Evolutionary conservation across 2,113 vertebrate genomes (phyloP).

Genomic region (Ammodramus savannarum): DNA sequence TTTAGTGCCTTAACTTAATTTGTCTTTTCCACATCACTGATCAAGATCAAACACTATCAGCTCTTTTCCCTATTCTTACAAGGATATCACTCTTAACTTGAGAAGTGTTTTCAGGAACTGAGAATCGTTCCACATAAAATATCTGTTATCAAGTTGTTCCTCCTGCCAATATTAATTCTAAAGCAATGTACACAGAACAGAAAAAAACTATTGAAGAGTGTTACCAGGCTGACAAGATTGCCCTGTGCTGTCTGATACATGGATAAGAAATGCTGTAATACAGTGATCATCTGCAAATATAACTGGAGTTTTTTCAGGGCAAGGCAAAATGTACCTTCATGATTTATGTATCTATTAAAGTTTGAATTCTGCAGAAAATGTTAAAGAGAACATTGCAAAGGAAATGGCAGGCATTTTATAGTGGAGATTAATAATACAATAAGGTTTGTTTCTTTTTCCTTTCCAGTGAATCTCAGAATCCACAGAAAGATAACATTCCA

Average conservation of each 20-base stretch:
- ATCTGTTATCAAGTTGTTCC: not conserved
- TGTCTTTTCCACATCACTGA: not conserved
- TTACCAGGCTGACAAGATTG: not conserved
- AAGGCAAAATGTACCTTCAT: not conserved
- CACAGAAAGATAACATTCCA: not conserved
- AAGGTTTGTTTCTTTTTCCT: not conserved
- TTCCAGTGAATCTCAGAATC: not conserved
- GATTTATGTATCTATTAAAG: not conserved
- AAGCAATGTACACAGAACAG: not conserved
- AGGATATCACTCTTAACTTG: not conserved
- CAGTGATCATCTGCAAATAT: not conserved
- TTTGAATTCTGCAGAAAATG: not conserved
- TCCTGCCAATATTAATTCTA: not conserved
- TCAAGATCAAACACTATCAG: not conserved
- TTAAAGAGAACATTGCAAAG: not conserved
- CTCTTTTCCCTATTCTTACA: not conserved
- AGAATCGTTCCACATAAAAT: not conserved
- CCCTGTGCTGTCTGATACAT: not conserved
- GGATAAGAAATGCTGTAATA: not conserved
- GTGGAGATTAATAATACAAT: not conserved
- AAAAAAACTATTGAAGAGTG: not conserved
- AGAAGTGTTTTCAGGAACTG: not conserved
- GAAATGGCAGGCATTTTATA: not conserved
- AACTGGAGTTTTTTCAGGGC: not conserved
- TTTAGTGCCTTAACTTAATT: not conserved